These are phyloP conservation scores for Drosophila lini DNA, from an alignment of 1,140 invertebrate genomes.

Conservation along the genomic window DNA sequence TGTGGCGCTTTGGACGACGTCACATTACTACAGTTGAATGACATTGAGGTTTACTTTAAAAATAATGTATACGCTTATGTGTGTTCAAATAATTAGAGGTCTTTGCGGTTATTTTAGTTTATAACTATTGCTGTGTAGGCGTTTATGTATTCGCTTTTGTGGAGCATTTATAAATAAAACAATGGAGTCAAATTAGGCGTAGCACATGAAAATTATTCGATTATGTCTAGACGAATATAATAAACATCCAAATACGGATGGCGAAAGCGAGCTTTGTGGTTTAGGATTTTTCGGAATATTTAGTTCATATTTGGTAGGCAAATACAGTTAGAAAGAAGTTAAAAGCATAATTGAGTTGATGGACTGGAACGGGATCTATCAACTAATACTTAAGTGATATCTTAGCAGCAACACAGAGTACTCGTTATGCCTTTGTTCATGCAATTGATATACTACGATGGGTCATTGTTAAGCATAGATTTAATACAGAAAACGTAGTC, in stretches of 20 bases:
- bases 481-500: slow-evolving; percentile 30
- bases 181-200: slow-evolving; percentile 55
- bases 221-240: slow-evolving; percentile 51
- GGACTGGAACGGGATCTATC: slow-evolving; percentile 28
- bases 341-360: slow-evolving; percentile 15
- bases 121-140: slow-evolving; percentile 26
- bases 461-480: slow-evolving; percentile 3
- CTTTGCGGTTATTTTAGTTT: slow-evolving; percentile 66
- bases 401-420: slow-evolving; percentile 29
- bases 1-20: slow-evolving; percentile 39
- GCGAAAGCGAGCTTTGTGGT: slow-evolving; percentile 30
- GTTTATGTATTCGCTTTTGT: slow-evolving; percentile 8
- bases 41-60: slow-evolving; percentile 38
- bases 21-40: slow-evolving; percentile 50
- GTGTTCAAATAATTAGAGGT: slow-evolving; percentile 74
- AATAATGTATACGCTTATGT: slow-evolving; percentile 63
- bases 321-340: slow-evolving; percentile 6
- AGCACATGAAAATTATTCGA: slow-evolving; percentile 59
- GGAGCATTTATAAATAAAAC: slow-evolving; percentile 44
- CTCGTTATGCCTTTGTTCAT: slow-evolving; percentile 31
- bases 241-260: slow-evolving; percentile 29
- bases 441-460: slow-evolving; percentile 17
- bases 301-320: slow-evolving; percentile 4
- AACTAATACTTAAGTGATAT: slow-evolving; percentile 34
- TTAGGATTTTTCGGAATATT: neutral